Percentiles rank a stretch among this genome's conserved stretches.
Evolutionary conservation across 2,888 invertebrate species (phyloP).

Genomic region (Coecobrya sp.): DNA sequence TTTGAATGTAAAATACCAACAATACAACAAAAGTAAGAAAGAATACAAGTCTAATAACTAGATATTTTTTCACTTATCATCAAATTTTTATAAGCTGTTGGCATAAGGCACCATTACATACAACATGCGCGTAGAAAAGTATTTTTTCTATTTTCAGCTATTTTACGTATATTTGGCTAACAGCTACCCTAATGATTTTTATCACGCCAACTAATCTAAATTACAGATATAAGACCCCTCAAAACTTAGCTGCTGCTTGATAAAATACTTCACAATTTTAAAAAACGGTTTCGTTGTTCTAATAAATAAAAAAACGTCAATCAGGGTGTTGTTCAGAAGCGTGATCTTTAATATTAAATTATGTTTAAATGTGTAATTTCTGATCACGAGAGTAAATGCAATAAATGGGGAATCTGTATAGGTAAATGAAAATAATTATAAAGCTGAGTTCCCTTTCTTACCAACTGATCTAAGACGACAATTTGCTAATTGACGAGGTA

Average conservation of each 20-base stretch:
- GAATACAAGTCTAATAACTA: neutral
- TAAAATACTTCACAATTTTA: neutral
- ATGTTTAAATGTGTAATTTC: too few relatives aligned
- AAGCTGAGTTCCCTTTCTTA: neutral
- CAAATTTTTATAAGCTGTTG: slow-evolving; percentile 18
- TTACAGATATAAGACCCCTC: neutral
- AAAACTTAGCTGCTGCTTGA: neutral
- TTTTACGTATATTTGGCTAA: too few relatives aligned
- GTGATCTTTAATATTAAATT: too few relatives aligned
- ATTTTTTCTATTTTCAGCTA: too few relatives aligned
- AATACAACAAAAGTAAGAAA: neutral
- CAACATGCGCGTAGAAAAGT: too few relatives aligned
- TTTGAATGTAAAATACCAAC: neutral
- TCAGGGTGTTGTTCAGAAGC: too few relatives aligned
- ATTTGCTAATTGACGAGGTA: too few relatives aligned
- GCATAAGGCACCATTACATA: slow-evolving; percentile 63
- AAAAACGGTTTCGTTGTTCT: neutral
- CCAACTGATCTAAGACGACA: too few relatives aligned
- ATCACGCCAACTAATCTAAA: neutral
- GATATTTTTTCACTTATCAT: neutral
- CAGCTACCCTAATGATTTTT: neutral
- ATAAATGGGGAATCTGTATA: neutral
- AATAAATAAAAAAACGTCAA: neutral
- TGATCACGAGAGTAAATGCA: neutral
- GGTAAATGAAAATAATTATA: neutral